phyloP scores from a whole-genome alignment of 64 coral and sea anemone genomes.

The Porites australiensis region DNA sequence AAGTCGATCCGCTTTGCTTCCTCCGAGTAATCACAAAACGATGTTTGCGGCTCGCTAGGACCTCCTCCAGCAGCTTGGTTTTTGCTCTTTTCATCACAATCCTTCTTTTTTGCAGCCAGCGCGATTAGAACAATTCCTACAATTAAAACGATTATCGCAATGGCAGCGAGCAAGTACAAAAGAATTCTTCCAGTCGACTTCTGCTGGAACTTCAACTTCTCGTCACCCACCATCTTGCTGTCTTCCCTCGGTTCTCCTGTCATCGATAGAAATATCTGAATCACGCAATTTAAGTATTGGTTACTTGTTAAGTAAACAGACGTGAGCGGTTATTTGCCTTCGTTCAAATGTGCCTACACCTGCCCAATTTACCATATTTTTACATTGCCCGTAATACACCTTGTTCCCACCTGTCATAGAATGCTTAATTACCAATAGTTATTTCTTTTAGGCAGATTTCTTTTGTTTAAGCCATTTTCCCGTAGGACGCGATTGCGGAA shows the following conservation, averaged over 20 bases:
- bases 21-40: slow-evolving; percentile 41
- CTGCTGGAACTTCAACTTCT: background rate
- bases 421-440: background rate
- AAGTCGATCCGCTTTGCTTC: slow-evolving; percentile 51
- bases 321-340: too few relatives aligned
- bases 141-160: background rate
- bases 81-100: background rate
- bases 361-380: too few relatives aligned
- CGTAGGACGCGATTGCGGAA: background rate
- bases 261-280: too few relatives aligned
- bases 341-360: too few relatives aligned
- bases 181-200: background rate
- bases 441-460: background rate
- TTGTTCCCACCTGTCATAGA: background rate
- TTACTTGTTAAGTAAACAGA: too few relatives aligned
- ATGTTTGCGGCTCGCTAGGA: background rate
- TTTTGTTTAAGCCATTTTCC: background rate
- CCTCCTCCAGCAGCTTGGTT: background rate
- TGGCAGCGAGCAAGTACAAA: background rate
- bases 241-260: too few relatives aligned
- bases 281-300: too few relatives aligned
- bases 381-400: too few relatives aligned
- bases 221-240: background rate
- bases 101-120: background rate
- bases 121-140: slow-evolving; percentile 24